Conservation (phyloP, 2,797 vertebrate species). For the Carduelis carduelis region DNA sequence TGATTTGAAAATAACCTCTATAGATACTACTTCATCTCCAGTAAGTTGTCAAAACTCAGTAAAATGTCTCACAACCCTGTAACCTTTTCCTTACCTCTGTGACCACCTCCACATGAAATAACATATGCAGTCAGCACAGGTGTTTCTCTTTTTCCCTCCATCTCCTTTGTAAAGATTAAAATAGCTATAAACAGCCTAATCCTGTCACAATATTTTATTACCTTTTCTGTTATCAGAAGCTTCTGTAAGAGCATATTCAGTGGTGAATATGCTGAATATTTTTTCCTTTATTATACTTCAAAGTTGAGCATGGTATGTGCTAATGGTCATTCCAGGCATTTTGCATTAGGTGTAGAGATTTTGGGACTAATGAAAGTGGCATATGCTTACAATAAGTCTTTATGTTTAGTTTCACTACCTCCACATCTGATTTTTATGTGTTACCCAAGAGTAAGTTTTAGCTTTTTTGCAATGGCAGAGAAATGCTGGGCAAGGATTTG, state of each 20-base stretch:
- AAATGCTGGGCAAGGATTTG: not conserved
- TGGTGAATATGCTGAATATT: accelerated
- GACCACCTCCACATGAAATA: not conserved
- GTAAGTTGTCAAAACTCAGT: not conserved
- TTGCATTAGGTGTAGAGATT: not conserved
- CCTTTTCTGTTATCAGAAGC: not conserved
- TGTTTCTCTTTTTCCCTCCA: not conserved
- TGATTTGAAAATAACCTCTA: not conserved
- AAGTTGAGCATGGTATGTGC: not conserved
- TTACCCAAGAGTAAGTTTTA: not conserved
- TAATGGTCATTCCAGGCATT: not conserved
- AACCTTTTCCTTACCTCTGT: not conserved
- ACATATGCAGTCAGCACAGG: accelerated
- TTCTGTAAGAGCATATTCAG: not conserved
- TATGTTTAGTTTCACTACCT: not conserved
- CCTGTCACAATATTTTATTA: not conserved
- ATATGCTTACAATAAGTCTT: not conserved
- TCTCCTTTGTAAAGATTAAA: not conserved
- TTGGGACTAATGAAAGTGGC: not conserved
- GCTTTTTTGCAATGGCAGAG: not conserved
- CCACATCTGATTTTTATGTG: not conserved
- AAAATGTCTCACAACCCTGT: not conserved
- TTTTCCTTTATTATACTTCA: not conserved
- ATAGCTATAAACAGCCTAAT: not conserved
- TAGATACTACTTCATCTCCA: not conserved